Conservation (phyloP, 2,113 vertebrate genomes). For the Uropsilus gracilis region DNA sequence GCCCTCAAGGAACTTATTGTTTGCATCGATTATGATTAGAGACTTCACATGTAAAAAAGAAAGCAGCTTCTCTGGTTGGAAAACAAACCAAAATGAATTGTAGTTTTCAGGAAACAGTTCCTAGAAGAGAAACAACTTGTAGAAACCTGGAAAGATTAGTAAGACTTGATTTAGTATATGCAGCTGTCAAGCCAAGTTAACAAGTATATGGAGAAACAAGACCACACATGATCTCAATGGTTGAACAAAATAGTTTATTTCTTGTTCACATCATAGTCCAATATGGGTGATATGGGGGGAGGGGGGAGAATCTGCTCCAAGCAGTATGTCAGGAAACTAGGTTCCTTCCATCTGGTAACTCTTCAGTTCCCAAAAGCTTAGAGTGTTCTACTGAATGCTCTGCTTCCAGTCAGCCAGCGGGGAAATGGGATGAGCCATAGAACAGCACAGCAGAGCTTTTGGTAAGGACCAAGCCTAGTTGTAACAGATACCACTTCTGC, state of each 20-base stretch:
- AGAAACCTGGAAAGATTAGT: neutral
- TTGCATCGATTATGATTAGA: neutral
- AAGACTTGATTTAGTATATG: neutral
- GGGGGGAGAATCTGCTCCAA: neutral
- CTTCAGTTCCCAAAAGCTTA: neutral
- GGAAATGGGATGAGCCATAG: neutral
- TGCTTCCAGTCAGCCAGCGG: neutral
- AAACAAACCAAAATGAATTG: constrained; percentile 4
- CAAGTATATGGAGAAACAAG: neutral
- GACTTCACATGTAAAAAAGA: constrained; percentile 33
- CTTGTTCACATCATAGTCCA: neutral
- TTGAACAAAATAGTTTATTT: constrained; percentile 34
- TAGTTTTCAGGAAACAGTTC: constrained; percentile 17
- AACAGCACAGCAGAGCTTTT: neutral
- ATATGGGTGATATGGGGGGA: neutral
- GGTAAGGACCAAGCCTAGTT: neutral
- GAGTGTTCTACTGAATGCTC: neutral
- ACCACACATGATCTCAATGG: neutral
- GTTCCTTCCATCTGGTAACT: neutral
- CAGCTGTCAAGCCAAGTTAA: constrained; percentile 12
- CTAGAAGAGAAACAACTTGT: neutral
- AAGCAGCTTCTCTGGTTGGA: constrained; percentile 1
- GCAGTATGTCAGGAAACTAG: neutral
- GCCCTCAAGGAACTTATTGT: constrained; percentile 48
- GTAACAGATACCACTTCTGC: neutral